phyloP scores from a whole-genome alignment of 2,113 vertebrate genomes.

The Megaceryle maxima region DNA sequence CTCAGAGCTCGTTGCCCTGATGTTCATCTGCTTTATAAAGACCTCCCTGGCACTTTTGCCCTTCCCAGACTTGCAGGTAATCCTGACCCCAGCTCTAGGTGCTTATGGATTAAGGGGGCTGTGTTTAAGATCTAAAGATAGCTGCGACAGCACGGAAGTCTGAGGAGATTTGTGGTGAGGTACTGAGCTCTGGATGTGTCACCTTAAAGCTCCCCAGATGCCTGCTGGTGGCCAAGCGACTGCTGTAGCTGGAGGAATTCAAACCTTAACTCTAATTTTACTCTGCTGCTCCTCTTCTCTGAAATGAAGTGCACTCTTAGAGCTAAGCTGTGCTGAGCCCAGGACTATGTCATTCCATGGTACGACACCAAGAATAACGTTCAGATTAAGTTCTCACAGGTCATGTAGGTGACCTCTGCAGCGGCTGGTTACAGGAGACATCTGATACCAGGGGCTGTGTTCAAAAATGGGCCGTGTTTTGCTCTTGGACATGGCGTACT shows the following conservation, averaged over 20 bases:
- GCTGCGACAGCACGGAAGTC: not conserved
- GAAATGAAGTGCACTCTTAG: rapidly evolving
- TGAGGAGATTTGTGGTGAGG: not conserved
- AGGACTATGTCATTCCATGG: not conserved
- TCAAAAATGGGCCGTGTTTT: no score
- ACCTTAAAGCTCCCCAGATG: not conserved
- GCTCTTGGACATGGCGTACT: not conserved
- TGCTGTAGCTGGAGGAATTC: not conserved
- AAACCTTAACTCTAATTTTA: slow-evolving; percentile 5
- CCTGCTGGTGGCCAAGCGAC: not conserved
- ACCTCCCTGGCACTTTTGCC: not conserved
- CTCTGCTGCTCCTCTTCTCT: not conserved
- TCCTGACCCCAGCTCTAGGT: not conserved
- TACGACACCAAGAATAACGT: not conserved
- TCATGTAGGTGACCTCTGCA: rapidly evolving
- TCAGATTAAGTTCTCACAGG: not conserved
- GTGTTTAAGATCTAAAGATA: slow-evolving; percentile 32
- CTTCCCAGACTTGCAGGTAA: not conserved
- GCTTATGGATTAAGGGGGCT: not conserved
- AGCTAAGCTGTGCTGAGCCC: not conserved
- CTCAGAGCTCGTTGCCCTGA: not conserved
- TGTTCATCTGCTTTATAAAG: not conserved
- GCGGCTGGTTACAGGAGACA: not conserved
- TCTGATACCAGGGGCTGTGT: not conserved
- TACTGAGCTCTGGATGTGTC: not conserved